Base-by-base conservation (phyloP, 2,113 vertebrate genomes). In the Fukomys damarensis region DNA sequence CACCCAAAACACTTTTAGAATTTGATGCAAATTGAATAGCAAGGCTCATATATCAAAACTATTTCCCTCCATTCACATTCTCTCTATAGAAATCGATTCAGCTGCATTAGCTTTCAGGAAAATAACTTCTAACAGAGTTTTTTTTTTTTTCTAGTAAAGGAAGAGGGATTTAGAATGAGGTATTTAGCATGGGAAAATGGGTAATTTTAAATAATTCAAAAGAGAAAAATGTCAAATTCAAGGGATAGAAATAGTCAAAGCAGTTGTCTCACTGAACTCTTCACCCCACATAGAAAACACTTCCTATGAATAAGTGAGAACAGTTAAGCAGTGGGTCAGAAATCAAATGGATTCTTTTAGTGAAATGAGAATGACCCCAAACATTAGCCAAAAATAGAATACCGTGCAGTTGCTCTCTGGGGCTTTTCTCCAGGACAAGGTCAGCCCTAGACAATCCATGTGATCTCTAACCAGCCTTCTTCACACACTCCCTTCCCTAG, bases 221-320 rank as follows among this genome's bases (percentile, higher is more conserved):
- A 49, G 61, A 88, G 35, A 54, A 85, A 92, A 28, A 38, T 38
- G 59, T 89, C 16, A 77, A 83, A 95, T 56, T 83, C 10, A 63
- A 95, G 80, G 77, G 95, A 86, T 19, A 90, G 54, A 90, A 96
- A 77, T 28, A 65, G 43, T 79, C 58, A 28, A 96, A 94, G 43
- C 24, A 90, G 17, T 87, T 96, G 52, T 70, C 63, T 90, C 88
- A 81, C 22, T 92, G 56, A 95, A 94, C n/a, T 84, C 66, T 92
- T 93, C 41, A 92, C 26, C 38, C 30, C 61, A 74, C 61, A 12
- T 30, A 79, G 32, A 66, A 59, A 84, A 41, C 56, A 2, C 30
- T 49, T 79, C 26, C 7, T n/a, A 6, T 68, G 80, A 86, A 56
- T 77, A 91, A 92, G 12, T 66, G 20, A 79, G 26, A 84, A 74